These are phyloP conservation scores for Cariama cristata DNA, from an alignment of 2,113 vertebrate genomes.

Conservation along the genomic window DNA sequence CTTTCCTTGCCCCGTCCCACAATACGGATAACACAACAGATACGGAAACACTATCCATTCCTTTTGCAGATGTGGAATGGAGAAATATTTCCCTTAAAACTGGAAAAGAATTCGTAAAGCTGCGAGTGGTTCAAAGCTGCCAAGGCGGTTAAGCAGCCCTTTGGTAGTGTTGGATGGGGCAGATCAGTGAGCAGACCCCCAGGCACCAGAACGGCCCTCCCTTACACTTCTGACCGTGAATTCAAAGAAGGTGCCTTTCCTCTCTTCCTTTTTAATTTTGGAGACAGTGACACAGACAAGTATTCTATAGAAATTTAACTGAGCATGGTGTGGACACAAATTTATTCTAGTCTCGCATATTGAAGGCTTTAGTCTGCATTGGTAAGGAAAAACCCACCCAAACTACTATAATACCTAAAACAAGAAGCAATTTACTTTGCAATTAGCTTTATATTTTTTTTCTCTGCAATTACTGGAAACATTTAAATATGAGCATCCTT, in stretches of 20 bases:
- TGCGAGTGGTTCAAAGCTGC: not conserved
- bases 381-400: not conserved
- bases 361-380: not conserved
- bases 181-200: not conserved
- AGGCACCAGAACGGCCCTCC: not conserved
- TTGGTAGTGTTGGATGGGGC: accelerated
- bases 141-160: not conserved
- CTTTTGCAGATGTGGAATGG: not conserved
- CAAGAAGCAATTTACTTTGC: constrained; percentile 32
- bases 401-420: not conserved
- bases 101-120: not conserved
- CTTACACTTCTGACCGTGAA: not conserved
- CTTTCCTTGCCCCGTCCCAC: not conserved
- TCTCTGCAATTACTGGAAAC: constrained; percentile 12
- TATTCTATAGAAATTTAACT: not conserved
- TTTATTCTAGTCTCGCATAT: not conserved
- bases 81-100: not conserved
- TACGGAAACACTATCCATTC: not conserved
- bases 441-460: constrained; percentile 20
- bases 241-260: not conserved
- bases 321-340: not conserved
- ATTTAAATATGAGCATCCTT: constrained; percentile 31
- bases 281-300: not conserved
- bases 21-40: not conserved
- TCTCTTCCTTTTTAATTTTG: not conserved